These are phyloP conservation scores for Melanotaenia pygmaea DNA, from an alignment of 2,797 vertebrate genomes.

Conservation along the genomic window DNA sequence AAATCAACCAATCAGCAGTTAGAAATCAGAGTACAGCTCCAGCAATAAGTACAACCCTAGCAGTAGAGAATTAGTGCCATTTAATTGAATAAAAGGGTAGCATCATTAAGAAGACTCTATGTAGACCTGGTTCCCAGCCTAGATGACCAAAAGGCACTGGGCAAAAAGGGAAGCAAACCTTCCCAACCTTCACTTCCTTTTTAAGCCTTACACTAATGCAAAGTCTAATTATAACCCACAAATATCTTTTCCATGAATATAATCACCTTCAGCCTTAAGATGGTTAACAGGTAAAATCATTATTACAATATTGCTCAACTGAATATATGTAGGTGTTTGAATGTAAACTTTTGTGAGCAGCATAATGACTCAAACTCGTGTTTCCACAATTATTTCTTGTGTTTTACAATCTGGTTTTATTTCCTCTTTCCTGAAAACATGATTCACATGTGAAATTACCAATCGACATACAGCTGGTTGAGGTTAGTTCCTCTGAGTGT, in stretches of 20 bases:
- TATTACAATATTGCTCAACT: too few species aligned
- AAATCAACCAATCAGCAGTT: not conserved
- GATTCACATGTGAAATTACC: not conserved
- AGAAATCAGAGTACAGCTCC: not conserved
- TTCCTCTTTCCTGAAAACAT: conserved; percentile 5
- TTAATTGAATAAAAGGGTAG: not conserved
- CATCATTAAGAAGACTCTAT: not conserved
- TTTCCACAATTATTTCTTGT: not conserved
- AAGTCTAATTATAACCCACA: not conserved
- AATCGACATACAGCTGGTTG: not conserved
- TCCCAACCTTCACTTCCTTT: not conserved
- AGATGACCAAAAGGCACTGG: not conserved
- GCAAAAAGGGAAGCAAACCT: not conserved
- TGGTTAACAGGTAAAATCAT: not conserved
- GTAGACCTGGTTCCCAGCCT: not conserved
- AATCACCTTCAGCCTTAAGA: not conserved
- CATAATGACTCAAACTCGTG: not conserved
- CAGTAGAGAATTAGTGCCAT: not conserved
- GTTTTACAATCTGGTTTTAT: not conserved
- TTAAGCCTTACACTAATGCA: not conserved
- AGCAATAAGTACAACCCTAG: not conserved
- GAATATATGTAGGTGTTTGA: not conserved
- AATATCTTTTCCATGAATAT: not conserved
- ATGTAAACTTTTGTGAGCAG: not conserved
- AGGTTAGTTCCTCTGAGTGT: not conserved